Base-by-base conservation (phyloP, 2,113 vertebrate species). In the Heterotis niloticus region DNA sequence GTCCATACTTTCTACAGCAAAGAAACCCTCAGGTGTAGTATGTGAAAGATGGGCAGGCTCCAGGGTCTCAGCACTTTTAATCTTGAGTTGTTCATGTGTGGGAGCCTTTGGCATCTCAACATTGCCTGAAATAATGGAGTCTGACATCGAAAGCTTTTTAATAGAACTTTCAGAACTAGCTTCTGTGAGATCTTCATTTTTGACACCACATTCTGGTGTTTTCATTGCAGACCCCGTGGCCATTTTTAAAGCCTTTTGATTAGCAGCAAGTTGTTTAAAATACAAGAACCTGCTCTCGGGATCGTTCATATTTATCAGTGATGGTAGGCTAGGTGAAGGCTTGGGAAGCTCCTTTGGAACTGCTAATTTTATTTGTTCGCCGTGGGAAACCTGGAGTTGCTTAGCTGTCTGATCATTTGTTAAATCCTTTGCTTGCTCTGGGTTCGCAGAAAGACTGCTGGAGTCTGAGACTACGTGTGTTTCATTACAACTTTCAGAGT, bases 271-370 rank as follows among this genome's bases (percentile, higher is more conserved):
- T 59, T 87, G 82, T 80, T 86, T 87, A 64, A 88, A 88, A 81
- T 78, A 86, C 16, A 52, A 69, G 1, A 85, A 64, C 72, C 87
- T 81, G 23, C 24, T 60, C n/a, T 85, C 81, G 23, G 85, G 83
- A 81, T 87, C 85, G 77, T 82, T 88, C 91, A 93, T 92, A 80
- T 93, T 90, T 54, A 88, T 7, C 64, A 57, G 79, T 1, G 57
- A 28, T 10, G 76, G n/a, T 77, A 29, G 44, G n/a, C 51, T 64
- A 9, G 81, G 20, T 51, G 64, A 75, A 59, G 67, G 4, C 76
- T 65, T 67, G 24, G 75, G 52, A 54, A 77, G 70, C 24, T 81
- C 76, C 51, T 67, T 56, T 9, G 71, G 64, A 13, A 26, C 24
- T 81, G 76, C 70, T 83, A 79, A 13, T 16, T 34, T 23, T 2